phyloP scores from a whole-genome alignment of 2,888 invertebrate species.

The Meiosimyza platycephala region DNA sequence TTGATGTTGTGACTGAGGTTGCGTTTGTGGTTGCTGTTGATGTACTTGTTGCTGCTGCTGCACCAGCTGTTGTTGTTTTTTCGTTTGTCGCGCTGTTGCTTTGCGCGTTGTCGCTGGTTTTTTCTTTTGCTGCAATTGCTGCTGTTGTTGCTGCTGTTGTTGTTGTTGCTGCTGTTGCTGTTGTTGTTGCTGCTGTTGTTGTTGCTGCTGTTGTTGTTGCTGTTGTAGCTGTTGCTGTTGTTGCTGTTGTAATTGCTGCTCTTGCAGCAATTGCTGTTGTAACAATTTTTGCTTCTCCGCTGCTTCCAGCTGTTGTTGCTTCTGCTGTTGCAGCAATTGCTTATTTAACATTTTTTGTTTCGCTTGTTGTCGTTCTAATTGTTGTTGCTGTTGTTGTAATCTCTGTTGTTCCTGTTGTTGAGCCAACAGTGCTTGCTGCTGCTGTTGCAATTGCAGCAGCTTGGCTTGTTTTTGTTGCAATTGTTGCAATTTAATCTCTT shows the following conservation, averaged over 20 bases:
- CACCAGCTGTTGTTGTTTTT: conserved; percentile 44
- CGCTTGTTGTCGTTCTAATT: conserved; percentile 38
- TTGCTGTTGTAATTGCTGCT: conserved; percentile 41
- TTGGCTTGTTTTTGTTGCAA: conserved; percentile 36
- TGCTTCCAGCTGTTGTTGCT: conserved; percentile 48
- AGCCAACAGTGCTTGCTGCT: conserved; percentile 33
- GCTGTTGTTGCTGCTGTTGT: conserved; percentile 42
- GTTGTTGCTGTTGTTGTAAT: conserved; percentile 41
- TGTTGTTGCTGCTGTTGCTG: conserved; percentile 18
- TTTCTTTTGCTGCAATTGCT: conserved; percentile 39
- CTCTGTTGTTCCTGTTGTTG: conserved; percentile 42
- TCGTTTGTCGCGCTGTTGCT: conserved; percentile 33
- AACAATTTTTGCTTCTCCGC: no score
- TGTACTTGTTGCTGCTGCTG: conserved; percentile 43
- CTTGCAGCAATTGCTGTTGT: conserved; percentile 40
- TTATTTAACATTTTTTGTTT: conserved; percentile 11
- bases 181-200: conserved; percentile 48
- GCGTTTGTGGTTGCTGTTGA: conserved; percentile 36
- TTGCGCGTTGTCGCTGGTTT: conserved; percentile 34
- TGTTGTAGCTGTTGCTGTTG: conserved; percentile 41
- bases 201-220: conserved; percentile 41
- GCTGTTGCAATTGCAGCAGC: conserved; percentile 38
- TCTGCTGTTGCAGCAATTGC: conserved; percentile 46
- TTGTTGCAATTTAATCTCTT: conserved; percentile 45
- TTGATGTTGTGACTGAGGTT: conserved; percentile 40